Percentiles rank a stretch among this genome's conserved stretches.
Conservation (phyloP, 2,888 invertebrate species). For the Dione vanillae region DNA sequence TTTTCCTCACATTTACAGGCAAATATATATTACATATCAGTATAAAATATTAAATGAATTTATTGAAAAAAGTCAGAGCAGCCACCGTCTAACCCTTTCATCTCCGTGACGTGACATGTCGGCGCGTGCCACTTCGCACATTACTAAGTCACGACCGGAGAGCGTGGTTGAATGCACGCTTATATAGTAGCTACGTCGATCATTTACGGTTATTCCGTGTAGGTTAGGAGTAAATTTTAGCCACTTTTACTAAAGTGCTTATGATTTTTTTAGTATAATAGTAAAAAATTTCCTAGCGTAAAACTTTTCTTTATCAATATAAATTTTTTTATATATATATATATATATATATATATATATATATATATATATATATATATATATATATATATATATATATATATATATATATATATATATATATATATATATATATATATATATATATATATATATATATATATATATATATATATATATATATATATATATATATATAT, state of each 20-base stretch:
- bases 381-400: too few species aligned
- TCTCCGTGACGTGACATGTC: conserved; percentile 62
- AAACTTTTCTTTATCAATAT: too few species aligned
- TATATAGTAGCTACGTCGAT: conserved; percentile 48
- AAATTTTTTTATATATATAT: too few species aligned
- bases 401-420: too few species aligned
- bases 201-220: conserved; percentile 49
- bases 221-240: conserved; percentile 41
- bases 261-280: not conserved
- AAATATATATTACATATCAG: not conserved
- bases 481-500: too few species aligned
- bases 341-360: too few species aligned
- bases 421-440: too few species aligned
- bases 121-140: conserved; percentile 68
- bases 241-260: not conserved
- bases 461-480: too few species aligned
- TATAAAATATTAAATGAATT: not conserved
- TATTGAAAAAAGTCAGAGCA: conserved; percentile 70
- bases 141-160: conserved; percentile 62
- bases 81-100: conserved; percentile 42
- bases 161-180: conserved; percentile 59
- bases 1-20: too few species aligned
- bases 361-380: too few species aligned
- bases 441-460: too few species aligned
- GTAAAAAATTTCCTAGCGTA: too few species aligned